Base-by-base conservation (phyloP, 2,888 invertebrate species). In the Crocallis elinguaria region DNA sequence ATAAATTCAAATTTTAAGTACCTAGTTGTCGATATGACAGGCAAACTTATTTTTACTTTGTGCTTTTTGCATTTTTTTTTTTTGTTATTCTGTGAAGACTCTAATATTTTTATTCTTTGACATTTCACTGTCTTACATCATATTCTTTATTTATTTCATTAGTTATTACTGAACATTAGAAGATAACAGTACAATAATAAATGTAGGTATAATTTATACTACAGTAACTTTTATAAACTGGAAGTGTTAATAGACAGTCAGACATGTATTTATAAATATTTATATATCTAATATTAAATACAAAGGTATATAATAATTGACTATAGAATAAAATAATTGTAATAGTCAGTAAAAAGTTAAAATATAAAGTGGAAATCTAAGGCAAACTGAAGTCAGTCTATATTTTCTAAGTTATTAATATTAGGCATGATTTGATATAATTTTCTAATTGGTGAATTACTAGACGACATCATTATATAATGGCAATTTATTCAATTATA, bases 381-480 rank as follows among this genome's bases (percentile, higher is more conserved):
- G 73, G 73, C 71, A 66, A 75, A 77, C 70, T 62, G 62, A 77
- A 72, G 57, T 77, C 77, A 78, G 77, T 77, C 77, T 74, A 73
- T 76, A 69, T 51, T 61, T 70, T 69, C 64, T 71, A 57, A 37
- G 53, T 43, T 41, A 27, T 41, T 30, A 43, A 5, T 27, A 17
- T 30, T 45, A 46, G 32, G 33, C 49, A 42, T 46, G 14, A 19
- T 25, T 30, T 35, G 0, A 27, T 25, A 19, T 32, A 12, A n/a
- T n/a, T 13, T 30, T 16, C n/a, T 33, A 27, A 33, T 25, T 37
- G 8, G 32, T 25, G 2, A 27, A 32, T 17, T 11, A 5, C 3
- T 2, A 7, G 3, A 35, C 6, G 0, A 30, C n/a, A 21, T 0
- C 13, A 21, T 8, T 13, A 13, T 38, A 35, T 2, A 9, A 32